Evolutionary conservation across 2,113 vertebrate genomes (phyloP), one percentile per base, ranked within the genome.

Genomic region (Ptilorrhoa leucosticta): DNA sequence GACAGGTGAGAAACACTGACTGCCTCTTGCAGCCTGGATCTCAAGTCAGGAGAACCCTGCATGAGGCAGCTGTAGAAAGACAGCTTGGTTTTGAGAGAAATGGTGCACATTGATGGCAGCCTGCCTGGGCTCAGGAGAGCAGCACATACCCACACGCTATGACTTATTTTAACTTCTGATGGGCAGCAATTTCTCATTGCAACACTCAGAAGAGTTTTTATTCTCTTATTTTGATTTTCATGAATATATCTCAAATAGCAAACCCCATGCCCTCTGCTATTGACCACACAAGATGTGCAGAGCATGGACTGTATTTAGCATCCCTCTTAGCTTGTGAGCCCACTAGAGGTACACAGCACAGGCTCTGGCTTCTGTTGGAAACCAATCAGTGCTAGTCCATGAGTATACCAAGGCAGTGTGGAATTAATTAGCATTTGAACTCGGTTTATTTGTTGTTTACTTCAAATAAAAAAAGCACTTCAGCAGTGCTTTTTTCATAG

Each of bases 61-160:
- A 19, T 13, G 26, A 53, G n/a, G 31, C 24, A 11, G 11, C 0
- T 69, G 31, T 26, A 53, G 57, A 51, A 44, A 76, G 12, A 30
- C 12, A 45, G 40, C 14, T 47, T n/a, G 24, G 6, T 72, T 87
- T 65, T 16, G 13, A 77, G 80, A 65, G 45, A 48, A 93, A n/a
- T 7, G 13, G 26, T 9, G 3, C 50, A 22, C 18, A 0, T 0
- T 14, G 70, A 58, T 1, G 8, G 64, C 77, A 63, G 30, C 44
- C 24, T 23, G 5, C 3, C 3, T 48, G 69, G 84, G 65, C 75
- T 54, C 84, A 72, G 28, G 28, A 1, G 0, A 26, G 45, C 10
- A 18, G 47, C 31, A n/a, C 0, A 0, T 51, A 60, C 35, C 14
- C 1, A 9, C 56, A 51, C 0, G 0, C 82, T 66, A 1, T 1